phyloP scores from a whole-genome alignment of 2,888 invertebrate genomes.

The Syritta pipiens region DNA sequence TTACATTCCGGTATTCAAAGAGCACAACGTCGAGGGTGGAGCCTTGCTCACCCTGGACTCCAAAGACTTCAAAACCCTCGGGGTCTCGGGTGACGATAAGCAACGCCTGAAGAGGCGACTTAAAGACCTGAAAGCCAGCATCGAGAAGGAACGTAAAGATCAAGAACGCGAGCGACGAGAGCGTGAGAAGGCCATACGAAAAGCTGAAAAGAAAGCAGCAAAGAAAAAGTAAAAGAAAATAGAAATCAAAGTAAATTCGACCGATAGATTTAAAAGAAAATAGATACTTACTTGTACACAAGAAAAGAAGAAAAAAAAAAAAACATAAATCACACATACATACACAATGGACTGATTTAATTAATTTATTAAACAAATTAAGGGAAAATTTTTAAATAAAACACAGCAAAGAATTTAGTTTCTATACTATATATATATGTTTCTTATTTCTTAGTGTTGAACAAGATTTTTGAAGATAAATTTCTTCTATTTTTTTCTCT shows the following conservation, averaged over 20 bases:
- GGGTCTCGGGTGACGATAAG: slow-evolving; percentile 89
- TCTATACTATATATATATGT: slow-evolving; percentile 20
- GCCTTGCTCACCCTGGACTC: slow-evolving; percentile 93
- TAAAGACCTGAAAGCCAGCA: slow-evolving; percentile 89
- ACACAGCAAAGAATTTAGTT: slow-evolving; percentile 52
- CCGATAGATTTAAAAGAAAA: too few species aligned
- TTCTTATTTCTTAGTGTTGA: slow-evolving; percentile 6
- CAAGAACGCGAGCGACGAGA: slow-evolving; percentile 92
- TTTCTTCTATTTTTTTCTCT: slow-evolving; percentile 18
- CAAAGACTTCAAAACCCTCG: slow-evolving; percentile 92
- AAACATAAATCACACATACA: slow-evolving; percentile 58
- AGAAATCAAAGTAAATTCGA: slow-evolving; percentile 15
- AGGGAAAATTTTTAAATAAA: slow-evolving; percentile 39
- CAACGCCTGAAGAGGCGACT: slow-evolving; percentile 90
- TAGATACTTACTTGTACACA: slow-evolving; percentile 22
- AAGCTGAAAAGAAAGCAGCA: slow-evolving; percentile 90
- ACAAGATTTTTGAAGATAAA: slow-evolving; percentile 35
- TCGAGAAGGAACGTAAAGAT: slow-evolving; percentile 85
- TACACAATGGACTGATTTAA: slow-evolving; percentile 72
- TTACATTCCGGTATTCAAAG: slow-evolving; percentile 92
- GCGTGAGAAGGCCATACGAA: slow-evolving; percentile 90
- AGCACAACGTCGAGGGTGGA: slow-evolving; percentile 92
- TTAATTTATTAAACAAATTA: slow-evolving; percentile 69
- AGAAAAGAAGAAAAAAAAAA: slow-evolving; percentile 43
- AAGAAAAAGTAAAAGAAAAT: slow-evolving; percentile 81